Evolutionary conservation across 2,888 invertebrate species (phyloP).

Genomic region (Agriotes lineatus): DNA sequence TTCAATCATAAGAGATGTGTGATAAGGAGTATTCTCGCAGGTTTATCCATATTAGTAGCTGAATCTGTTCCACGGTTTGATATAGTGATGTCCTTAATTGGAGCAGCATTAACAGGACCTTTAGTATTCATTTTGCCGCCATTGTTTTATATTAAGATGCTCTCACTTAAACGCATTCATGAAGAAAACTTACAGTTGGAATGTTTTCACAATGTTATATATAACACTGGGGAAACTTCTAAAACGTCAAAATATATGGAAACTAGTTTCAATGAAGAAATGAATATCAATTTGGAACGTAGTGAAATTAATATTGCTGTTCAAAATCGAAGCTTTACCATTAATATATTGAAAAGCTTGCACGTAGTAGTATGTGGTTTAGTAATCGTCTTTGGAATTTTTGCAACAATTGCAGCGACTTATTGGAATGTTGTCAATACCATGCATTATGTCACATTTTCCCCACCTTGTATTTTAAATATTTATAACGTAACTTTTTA

Average conservation of each 20-base stretch:
- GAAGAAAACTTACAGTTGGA: conserved; percentile 53
- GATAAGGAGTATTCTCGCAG: conserved; percentile 77
- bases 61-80: conserved; percentile 89
- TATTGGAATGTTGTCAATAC: conserved; percentile 79
- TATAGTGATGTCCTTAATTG: conserved; percentile 86
- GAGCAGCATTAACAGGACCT: conserved; percentile 86
- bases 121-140: conserved; percentile 89
- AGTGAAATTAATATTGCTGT: neutral
- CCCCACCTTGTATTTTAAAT: conserved; percentile 81
- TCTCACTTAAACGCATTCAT: conserved; percentile 66
- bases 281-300: neutral
- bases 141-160: conserved; percentile 80
- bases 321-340: conserved; percentile 54
- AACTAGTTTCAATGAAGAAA: conserved; percentile 1
- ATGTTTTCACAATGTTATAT: conserved; percentile 48
- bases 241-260: neutral
- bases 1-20: conserved; percentile 81
- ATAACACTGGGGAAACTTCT: neutral
- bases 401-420: conserved; percentile 77
- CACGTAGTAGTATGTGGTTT: conserved; percentile 62
- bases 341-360: neutral
- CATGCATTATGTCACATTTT: conserved; percentile 74
- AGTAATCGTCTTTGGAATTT: conserved; percentile 74
- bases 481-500: conserved; percentile 61
- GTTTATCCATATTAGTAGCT: conserved; percentile 80